A percentile compares a stretch with the other conserved stretches of the same genome.
phyloP scores from a whole-genome alignment of 2,113 vertebrate genomes.

The Hassar affinis region DNA sequence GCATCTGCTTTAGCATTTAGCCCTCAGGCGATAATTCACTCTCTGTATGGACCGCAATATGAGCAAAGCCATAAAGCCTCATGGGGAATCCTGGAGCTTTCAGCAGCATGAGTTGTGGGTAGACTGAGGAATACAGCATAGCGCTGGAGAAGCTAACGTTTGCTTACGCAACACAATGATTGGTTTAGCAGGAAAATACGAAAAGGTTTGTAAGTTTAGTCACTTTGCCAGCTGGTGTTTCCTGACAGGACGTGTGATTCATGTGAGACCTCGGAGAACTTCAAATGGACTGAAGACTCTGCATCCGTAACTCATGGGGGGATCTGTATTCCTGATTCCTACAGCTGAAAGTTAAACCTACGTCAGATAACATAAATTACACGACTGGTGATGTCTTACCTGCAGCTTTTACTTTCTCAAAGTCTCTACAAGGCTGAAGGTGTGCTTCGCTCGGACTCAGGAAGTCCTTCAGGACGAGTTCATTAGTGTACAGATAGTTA shows the following conservation, averaged over 20 bases:
- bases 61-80: conserved; percentile 37
- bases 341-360: not conserved
- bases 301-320: not conserved
- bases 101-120: conserved; percentile 40
- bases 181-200: conserved; percentile 43
- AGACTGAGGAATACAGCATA: conserved; percentile 39
- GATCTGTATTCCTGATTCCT: not conserved
- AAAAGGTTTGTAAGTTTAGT: conserved; percentile 43
- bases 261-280: not conserved
- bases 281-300: not conserved
- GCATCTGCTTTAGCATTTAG: conserved; percentile 70
- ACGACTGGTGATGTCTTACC: not conserved
- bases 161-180: conserved; percentile 33
- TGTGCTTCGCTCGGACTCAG: not conserved
- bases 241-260: conserved; percentile 26
- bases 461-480: not conserved
- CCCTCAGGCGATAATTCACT: conserved; percentile 63
- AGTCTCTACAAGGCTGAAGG: not conserved
- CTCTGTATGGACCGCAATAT: conserved; percentile 45
- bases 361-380: not conserved
- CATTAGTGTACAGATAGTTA: not conserved
- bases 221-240: conserved; percentile 43
- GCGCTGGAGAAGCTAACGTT: conserved; percentile 20
- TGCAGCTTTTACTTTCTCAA: not conserved
- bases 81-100: conserved; percentile 34